A percentile compares a stretch with the other conserved stretches of the same genome.
Evolutionary conservation across 2,888 invertebrate genomes (phyloP).

Genomic region (Hylaea fasciaria): DNA sequence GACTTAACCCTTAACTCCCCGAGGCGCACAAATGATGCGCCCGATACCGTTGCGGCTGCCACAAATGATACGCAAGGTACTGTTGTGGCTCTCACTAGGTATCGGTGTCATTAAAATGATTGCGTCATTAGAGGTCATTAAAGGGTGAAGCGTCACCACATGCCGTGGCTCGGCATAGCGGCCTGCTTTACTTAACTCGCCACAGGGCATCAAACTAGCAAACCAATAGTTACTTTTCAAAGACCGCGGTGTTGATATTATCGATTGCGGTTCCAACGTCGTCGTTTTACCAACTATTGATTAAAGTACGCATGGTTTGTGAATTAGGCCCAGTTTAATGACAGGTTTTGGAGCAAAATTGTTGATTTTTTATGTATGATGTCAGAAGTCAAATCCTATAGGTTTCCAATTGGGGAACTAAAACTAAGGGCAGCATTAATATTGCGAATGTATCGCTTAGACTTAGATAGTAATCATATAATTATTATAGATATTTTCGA

Average conservation of each 20-base stretch:
- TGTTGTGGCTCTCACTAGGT: constrained; percentile 45
- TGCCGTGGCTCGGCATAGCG: constrained; percentile 44
- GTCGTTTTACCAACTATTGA: constrained; percentile 21
- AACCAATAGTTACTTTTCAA: constrained; percentile 9
- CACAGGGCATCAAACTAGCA: constrained; percentile 31
- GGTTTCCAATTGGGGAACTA: not conserved
- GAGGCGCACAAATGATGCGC: constrained; percentile 56
- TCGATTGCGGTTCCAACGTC: constrained; percentile 31
- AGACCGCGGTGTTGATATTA: constrained; percentile 20
- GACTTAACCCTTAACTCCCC: constrained; percentile 73
- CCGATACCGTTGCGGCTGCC: constrained; percentile 41
- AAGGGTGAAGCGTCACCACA: constrained; percentile 59
- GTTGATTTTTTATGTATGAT: not conserved
- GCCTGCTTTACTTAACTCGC: constrained; percentile 30
- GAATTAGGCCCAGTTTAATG: constrained; percentile 14
- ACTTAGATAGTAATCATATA: too few relatives aligned
- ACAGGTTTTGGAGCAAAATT: constrained; percentile 4
- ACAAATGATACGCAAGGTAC: constrained; percentile 48
- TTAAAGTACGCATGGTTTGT: constrained; percentile 21
- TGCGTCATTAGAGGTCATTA: constrained; percentile 73
- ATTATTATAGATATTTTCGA: too few relatives aligned
- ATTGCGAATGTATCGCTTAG: too few relatives aligned
- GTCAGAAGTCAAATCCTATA: not conserved
- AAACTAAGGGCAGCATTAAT: too few relatives aligned
- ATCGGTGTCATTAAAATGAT: constrained; percentile 61